Evolutionary conservation across 1,140 invertebrate species (phyloP).

Genomic region (Caenorhabditis brenneri): DNA sequence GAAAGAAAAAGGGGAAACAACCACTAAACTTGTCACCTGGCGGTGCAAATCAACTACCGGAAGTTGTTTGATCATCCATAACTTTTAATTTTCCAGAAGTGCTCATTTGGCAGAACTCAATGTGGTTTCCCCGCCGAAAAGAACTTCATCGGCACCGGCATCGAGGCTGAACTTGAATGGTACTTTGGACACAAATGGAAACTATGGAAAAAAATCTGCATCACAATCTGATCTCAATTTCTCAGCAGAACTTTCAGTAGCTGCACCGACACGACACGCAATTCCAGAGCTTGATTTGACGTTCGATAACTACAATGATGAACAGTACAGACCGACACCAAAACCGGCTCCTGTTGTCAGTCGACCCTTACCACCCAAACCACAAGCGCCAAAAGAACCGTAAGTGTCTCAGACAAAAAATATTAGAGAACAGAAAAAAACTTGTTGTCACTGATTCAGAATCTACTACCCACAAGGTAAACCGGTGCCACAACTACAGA

Average conservation of each 20-base stretch:
- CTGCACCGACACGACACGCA: not conserved
- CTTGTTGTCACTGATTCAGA: constrained; percentile 33
- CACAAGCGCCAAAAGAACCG: constrained; percentile 34
- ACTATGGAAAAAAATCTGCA: constrained; percentile 10
- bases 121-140: constrained; percentile 9
- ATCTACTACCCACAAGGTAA: constrained; percentile 60
- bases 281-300: constrained; percentile 9
- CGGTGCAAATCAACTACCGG: constrained; percentile 37
- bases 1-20: constrained; percentile 12
- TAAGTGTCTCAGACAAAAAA: not conserved
- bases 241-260: constrained; percentile 1
- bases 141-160: not conserved
- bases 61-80: not conserved
- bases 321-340: constrained; percentile 41
- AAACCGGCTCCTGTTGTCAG: constrained; percentile 16
- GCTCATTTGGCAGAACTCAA: constrained; percentile 14
- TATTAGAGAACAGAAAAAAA: not conserved
- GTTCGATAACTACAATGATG: constrained; percentile 8
- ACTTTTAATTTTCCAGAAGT: not conserved
- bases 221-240: not conserved
- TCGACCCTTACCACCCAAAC: constrained; percentile 8
- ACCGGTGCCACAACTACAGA: constrained; percentile 53
- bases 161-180: constrained; percentile 12
- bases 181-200: constrained; percentile 28
- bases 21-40: constrained; percentile 36